A percentile compares a stretch with the other conserved stretches of the same genome.
Evolutionary conservation across 2,888 invertebrate species (phyloP).

Genomic region (Hydroisotoma schaefferi): DNA sequence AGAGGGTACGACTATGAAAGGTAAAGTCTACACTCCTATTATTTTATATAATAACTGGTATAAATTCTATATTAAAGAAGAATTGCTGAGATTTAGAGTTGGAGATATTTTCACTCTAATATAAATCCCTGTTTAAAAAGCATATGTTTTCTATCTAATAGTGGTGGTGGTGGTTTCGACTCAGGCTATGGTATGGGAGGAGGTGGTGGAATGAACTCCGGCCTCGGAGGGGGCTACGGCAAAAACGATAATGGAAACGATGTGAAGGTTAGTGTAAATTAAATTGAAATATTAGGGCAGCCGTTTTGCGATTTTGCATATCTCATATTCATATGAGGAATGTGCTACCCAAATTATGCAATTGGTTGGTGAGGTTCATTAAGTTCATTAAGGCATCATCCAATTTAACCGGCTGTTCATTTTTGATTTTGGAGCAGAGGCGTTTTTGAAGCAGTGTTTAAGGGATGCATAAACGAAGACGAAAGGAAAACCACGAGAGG

Average conservation of each 20-base stretch:
- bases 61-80: too few species aligned
- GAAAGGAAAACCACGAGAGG: constrained; percentile 19
- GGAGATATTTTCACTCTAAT: too few species aligned
- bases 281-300: neutral
- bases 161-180: constrained; percentile 38
- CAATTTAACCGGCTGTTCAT: too few species aligned
- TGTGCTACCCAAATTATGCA: too few species aligned
- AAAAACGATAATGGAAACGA: constrained; percentile 47
- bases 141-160: too few species aligned
- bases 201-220: constrained; percentile 42
- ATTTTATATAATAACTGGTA: too few species aligned
- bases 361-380: too few species aligned
- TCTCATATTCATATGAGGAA: too few species aligned
- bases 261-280: constrained; percentile 45
- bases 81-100: too few species aligned
- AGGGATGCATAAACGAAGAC: constrained; percentile 22
- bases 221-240: constrained; percentile 46
- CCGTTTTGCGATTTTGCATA: neutral
- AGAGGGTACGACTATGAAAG: constrained; percentile 44
- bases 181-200: constrained; percentile 48
- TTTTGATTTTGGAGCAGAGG: constrained; percentile 47
- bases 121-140: too few species aligned
- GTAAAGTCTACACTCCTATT: too few species aligned
- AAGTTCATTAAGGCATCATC: too few species aligned
- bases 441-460: constrained; percentile 47